Percentiles rank a stretch among this genome's conserved stretches.
Conservation (phyloP, 92 coral and sea anemone species). For the Muricea muricata region DNA sequence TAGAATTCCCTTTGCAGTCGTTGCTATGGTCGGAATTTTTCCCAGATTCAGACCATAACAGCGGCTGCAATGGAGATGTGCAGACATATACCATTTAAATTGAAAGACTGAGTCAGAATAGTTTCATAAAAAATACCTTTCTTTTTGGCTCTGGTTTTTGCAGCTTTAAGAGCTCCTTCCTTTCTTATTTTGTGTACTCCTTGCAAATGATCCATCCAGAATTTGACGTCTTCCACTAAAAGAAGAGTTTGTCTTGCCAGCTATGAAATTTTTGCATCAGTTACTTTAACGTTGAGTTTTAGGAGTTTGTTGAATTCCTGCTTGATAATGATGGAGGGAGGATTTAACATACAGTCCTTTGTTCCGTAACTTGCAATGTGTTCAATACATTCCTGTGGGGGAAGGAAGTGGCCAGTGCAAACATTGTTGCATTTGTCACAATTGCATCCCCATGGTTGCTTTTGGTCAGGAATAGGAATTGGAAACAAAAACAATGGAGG, state of each 20-base stretch:
- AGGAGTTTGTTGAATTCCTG: neutral
- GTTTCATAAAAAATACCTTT: no score
- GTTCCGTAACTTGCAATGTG: neutral
- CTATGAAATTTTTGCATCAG: neutral
- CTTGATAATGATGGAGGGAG: neutral
- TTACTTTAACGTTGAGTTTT: neutral
- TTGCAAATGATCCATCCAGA: slow-evolving; percentile 14
- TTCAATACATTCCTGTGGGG: neutral
- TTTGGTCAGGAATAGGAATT: neutral
- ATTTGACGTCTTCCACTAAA: neutral
- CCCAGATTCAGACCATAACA: neutral
- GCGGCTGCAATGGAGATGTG: no score
- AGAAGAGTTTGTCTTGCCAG: slow-evolving; percentile 7
- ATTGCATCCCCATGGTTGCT: neutral
- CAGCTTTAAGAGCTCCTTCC: neutral
- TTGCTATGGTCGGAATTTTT: no score
- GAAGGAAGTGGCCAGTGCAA: slow-evolving; percentile 9
- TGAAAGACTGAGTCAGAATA: no score
- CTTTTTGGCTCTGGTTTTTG: slow-evolving; percentile 5
- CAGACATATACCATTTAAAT: no score
- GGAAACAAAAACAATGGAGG: neutral
- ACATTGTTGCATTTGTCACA: neutral
- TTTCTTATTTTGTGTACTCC: neutral
- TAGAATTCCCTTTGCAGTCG: no score
- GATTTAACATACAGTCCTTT: neutral